These are phyloP conservation scores for Alviniconcha marisindica DNA, from an alignment of 1,140 invertebrate genomes.

Conservation along the genomic window DNA sequence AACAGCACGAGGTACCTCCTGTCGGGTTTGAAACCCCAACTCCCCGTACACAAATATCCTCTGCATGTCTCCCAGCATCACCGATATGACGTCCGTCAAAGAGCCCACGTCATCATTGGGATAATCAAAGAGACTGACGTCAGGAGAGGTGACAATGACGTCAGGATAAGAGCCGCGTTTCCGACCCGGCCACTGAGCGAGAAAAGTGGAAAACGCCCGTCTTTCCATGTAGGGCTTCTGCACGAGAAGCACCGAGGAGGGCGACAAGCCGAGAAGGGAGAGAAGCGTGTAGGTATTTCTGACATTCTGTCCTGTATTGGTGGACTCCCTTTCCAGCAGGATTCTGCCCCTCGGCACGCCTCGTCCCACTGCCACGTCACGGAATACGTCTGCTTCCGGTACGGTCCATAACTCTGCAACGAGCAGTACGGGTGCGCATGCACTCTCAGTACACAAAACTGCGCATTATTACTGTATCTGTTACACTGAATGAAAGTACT, in stretches of 20 bases:
- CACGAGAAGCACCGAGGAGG: conserved; percentile 56
- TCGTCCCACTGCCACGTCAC: conserved; percentile 51
- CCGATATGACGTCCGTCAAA: conserved; percentile 36
- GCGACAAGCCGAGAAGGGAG: conserved; percentile 19
- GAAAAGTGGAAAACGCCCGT: conserved; percentile 62
- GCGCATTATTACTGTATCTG: too few relatives aligned
- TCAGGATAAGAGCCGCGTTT: conserved; percentile 3
- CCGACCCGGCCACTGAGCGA: conserved; percentile 62
- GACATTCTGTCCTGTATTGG: conserved; percentile 67
- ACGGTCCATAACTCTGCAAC: conserved; percentile 32
- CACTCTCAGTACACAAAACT: too few relatives aligned
- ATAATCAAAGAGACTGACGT: conserved; percentile 55
- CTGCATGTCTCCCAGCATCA: conserved; percentile 24
- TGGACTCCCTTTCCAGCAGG: conserved; percentile 57
- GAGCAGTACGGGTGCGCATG: too few relatives aligned
- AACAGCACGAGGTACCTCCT: not conserved
- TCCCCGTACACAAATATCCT: conserved; percentile 19
- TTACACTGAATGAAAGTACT: too few relatives aligned
- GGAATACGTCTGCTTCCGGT: conserved; percentile 64
- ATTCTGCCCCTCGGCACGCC: conserved; percentile 58
- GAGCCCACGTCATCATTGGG: conserved; percentile 59
- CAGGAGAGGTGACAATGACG: conserved; percentile 58
- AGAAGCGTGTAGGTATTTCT: conserved; percentile 53
- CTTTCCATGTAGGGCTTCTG: conserved; percentile 66
- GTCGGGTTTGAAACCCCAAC: not conserved